Conservation (phyloP, 1,140 invertebrate species). For the Potamilus streckersoni region DNA sequence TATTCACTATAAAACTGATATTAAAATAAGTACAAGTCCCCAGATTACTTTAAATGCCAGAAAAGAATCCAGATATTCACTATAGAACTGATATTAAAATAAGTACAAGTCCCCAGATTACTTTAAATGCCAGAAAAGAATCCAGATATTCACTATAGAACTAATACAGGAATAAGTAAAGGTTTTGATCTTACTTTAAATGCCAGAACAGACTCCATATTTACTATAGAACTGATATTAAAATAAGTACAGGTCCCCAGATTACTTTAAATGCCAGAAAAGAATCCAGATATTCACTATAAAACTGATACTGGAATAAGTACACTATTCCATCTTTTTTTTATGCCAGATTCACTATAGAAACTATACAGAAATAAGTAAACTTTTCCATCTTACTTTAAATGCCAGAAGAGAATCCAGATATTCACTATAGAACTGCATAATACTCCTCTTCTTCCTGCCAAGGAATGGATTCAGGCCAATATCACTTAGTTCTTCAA, state of each 20-base stretch:
- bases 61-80: conserved; percentile 41
- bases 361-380: too few species aligned
- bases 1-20: conserved; percentile 23
- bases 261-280: conserved; percentile 48
- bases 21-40: too few species aligned
- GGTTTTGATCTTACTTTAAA: conserved; percentile 36
- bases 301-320: background rate
- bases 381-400: conserved; percentile 27
- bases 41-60: conserved; percentile 46
- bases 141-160: conserved; percentile 37
- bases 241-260: too few species aligned
- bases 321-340: too few species aligned
- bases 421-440: conserved; percentile 30
- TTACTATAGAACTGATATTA: conserved; percentile 16
- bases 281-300: conserved; percentile 42
- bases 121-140: conserved; percentile 49
- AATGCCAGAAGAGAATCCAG: conserved; percentile 50
- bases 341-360: too few species aligned
- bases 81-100: conserved; percentile 5
- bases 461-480: background rate
- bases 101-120: conserved; percentile 2
- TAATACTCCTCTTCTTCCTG: conserved; percentile 22
- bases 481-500: too few species aligned
- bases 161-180: background rate
- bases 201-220: conserved; percentile 45